phyloP scores from a whole-genome alignment of 2,113 vertebrate genomes.

The Cheilinus undulatus region DNA sequence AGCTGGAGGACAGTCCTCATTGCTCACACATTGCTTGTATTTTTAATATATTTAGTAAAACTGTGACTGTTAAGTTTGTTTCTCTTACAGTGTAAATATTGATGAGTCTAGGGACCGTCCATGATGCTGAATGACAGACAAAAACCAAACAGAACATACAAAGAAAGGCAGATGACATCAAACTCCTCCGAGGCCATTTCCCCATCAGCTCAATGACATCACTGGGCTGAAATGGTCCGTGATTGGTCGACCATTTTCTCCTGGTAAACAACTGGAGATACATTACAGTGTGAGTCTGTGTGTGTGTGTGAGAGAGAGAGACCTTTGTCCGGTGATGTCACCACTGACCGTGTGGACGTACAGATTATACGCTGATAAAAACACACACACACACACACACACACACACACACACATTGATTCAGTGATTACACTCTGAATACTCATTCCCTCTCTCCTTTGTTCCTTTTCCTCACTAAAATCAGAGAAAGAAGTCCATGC shows the following conservation, averaged over 20 bases:
- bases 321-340: conserved; percentile 76
- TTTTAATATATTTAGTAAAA: too few relatives aligned
- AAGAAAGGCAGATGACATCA: conserved; percentile 60
- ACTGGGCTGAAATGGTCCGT: conserved; percentile 55
- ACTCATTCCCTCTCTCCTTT: not conserved
- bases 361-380: conserved; percentile 71
- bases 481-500: not conserved
- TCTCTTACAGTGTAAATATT: not conserved
- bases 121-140: not conserved
- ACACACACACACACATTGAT: conserved; percentile 21
- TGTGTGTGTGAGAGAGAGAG: conserved; percentile 40
- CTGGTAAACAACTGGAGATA: conserved; percentile 74
- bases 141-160: not conserved
- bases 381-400: conserved; percentile 34
- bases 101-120: not conserved
- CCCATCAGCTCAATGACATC: conserved; percentile 80
- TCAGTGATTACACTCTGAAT: not conserved
- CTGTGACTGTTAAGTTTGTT: too few relatives aligned
- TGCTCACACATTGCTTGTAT: too few relatives aligned
- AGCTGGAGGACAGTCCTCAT: too few relatives aligned
- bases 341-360: conserved; percentile 66
- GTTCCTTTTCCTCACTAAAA: not conserved
- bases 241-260: conserved; percentile 67
- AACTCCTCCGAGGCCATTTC: conserved; percentile 73
- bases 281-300: conserved; percentile 51